These are phyloP conservation scores for Remorina albescens DNA, from an alignment of 2,797 vertebrate species.

Conservation along the genomic window DNA sequence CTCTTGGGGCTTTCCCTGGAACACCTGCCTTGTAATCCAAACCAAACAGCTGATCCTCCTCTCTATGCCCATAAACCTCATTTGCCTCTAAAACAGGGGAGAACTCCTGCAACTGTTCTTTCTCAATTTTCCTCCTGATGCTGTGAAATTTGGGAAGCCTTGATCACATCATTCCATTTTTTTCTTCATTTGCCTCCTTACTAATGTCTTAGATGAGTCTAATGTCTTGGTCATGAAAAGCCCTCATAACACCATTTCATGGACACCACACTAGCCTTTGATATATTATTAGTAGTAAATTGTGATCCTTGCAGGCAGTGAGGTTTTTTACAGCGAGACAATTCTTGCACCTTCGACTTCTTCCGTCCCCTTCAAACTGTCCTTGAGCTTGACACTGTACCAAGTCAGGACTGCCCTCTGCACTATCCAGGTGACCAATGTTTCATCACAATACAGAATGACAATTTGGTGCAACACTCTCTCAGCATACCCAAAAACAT, in stretches of 20 bases:
- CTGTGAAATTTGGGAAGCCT: slow-evolving; percentile 45
- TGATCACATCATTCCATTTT: slow-evolving; percentile 41
- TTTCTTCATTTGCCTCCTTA: slow-evolving; percentile 37
- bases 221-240: slow-evolving; percentile 37
- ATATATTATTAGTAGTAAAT: slow-evolving; percentile 30
- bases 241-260: slow-evolving; percentile 18
- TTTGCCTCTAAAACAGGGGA: slow-evolving; percentile 32
- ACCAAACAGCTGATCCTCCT: slow-evolving; percentile 62
- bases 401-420: background rate
- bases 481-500: background rate
- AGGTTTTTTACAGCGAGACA: slow-evolving; percentile 1
- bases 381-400: slow-evolving; percentile 7
- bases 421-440: background rate
- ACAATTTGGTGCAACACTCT: background rate
- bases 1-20: slow-evolving; percentile 29
- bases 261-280: slow-evolving; percentile 18
- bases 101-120: slow-evolving; percentile 42
- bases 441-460: background rate
- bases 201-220: slow-evolving; percentile 31
- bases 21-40: slow-evolving; percentile 62
- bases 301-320: slow-evolving; percentile 6
- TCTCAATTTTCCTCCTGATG: slow-evolving; percentile 45
- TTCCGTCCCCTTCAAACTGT: slow-evolving; percentile 1
- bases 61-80: slow-evolving; percentile 27
- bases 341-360: too few species aligned